Base-by-base conservation (phyloP, 2,888 invertebrate genomes). In the Ommatoiulus sabulosus region DNA sequence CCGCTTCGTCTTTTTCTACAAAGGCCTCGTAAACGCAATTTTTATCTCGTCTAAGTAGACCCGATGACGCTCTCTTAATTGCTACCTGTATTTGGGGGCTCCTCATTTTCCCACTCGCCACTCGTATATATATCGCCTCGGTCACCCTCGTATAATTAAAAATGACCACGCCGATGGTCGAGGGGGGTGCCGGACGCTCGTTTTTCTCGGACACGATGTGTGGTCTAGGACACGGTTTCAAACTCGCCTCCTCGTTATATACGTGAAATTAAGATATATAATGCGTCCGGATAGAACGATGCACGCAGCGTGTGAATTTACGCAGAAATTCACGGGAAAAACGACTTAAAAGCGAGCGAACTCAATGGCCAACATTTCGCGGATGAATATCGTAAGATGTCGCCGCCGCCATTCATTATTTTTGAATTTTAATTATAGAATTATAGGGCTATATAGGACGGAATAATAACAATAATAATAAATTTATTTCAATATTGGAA, bases 61-160 rank as follows among this genome's bases (percentile, higher is more conserved):
- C 57, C 57, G 57, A 57, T 57, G 57, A 57, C 57, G 57, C 57
- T 57, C 57, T 57, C 57, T 57, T 57, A 57, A 57, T 57, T 57
- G 57, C 57, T 57, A 57, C 57, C 57, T 57, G 57, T 57, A 57
- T 57, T 57, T 57, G 15, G 57, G 15, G 15, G 15, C 57, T 57
- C 17, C 15, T 57, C 57, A 46, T 15, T 15, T 15, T 57, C 57
- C 15, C 57, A 10, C 57, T 15, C 57, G 0, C 15, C 4, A 17
- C 57, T 15, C 17, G 10, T 52, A 52, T 15, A 52, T 12, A 7
- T 52, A 52, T 3, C 52, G 8, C 15, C 57, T 15, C 15, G 10
- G 57, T 57, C 57, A 57, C 57, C 57, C 57, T 57, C 10, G n/a
- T n/a, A 57, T 57, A 57, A 57, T 57, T 57, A 57, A 57, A 57